These are phyloP conservation scores for Xylota segnis DNA, from an alignment of 2,888 invertebrate genomes.

Conservation along the genomic window DNA sequence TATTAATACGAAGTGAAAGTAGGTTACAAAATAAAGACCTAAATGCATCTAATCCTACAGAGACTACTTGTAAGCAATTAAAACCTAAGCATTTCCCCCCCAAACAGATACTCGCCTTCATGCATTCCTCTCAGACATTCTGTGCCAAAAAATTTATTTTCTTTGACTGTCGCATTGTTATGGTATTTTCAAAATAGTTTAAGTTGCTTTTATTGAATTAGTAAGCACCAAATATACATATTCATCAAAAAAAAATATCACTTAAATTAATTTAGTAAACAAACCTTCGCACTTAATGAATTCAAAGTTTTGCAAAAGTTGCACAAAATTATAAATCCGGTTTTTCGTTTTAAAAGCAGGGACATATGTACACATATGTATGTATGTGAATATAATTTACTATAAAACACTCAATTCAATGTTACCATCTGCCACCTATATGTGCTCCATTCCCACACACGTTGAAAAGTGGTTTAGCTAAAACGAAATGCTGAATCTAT, in stretches of 20 bases:
- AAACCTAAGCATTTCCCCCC: too few relatives aligned
- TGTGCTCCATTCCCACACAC: constrained; percentile 30
- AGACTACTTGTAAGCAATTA: too few relatives aligned
- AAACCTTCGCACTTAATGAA: not conserved
- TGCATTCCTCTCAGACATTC: too few relatives aligned
- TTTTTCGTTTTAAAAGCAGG: not conserved
- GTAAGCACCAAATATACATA: too few relatives aligned
- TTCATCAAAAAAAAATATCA: not conserved
- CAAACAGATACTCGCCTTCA: too few relatives aligned
- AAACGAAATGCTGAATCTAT: constrained; percentile 12
- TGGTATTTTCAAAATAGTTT: too few relatives aligned
- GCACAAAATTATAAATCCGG: not conserved
- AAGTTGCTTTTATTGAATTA: too few relatives aligned
- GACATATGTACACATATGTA: not conserved
- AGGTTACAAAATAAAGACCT: too few relatives aligned
- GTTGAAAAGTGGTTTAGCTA: constrained; percentile 15
- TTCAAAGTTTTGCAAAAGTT: not conserved
- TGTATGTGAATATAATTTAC: not conserved
- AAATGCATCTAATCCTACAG: too few relatives aligned
- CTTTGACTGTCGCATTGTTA: too few relatives aligned
- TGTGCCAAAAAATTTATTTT: too few relatives aligned
- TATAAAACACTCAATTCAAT: constrained; percentile 19
- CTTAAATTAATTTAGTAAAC: not conserved
- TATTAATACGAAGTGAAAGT: too few relatives aligned
- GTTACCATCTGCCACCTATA: constrained; percentile 33